Conservation (phyloP, 2,797 vertebrate species). For the Propithecus deckenii region DNA sequence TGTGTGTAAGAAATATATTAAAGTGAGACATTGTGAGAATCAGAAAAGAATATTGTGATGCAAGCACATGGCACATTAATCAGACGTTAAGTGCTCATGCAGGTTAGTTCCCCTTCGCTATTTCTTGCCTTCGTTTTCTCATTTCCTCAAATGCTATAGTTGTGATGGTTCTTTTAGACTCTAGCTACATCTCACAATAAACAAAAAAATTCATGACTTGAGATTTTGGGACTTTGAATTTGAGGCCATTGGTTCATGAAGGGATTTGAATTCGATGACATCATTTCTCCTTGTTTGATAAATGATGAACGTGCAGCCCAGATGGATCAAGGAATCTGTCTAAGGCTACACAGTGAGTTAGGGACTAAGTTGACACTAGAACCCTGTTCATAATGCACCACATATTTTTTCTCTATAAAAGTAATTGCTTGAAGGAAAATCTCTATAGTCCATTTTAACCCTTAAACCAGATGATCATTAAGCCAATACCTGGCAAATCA, state of each 20-base stretch:
- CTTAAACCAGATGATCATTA: background rate
- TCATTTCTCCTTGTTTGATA: background rate
- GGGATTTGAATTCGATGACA: background rate
- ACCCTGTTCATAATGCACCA: background rate
- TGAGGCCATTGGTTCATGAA: background rate
- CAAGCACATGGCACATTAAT: background rate
- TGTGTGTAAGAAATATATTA: background rate
- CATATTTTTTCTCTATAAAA: background rate
- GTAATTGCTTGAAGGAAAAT: background rate
- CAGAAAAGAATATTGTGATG: background rate
- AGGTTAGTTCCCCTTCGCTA: fast-evolving
- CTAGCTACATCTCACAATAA: background rate
- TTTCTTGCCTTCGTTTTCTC: background rate
- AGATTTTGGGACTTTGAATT: background rate
- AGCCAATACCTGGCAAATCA: background rate
- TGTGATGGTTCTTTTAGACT: background rate
- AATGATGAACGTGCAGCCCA: background rate
- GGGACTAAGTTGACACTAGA: background rate
- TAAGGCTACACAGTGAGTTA: background rate
- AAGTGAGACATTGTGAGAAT: background rate
- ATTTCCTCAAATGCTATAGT: background rate
- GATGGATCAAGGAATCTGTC: background rate
- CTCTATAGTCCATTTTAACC: background rate
- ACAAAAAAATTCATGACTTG: background rate
- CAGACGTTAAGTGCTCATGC: background rate